Conservation (phyloP, 2,888 invertebrate species). For the Athalia circularis region DNA sequence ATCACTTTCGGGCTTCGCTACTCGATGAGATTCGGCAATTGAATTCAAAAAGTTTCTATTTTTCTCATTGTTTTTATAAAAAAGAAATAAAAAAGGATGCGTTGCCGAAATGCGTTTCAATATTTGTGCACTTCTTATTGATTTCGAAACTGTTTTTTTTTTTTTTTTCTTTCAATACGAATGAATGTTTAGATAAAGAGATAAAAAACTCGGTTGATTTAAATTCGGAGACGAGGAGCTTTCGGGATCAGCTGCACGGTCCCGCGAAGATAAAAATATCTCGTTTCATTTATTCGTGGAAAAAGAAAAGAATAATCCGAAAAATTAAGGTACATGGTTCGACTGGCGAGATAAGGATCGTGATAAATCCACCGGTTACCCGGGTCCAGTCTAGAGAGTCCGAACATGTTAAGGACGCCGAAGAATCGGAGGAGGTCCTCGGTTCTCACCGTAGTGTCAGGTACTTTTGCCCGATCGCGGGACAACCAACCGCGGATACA, state of each 20-base stretch:
- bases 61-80: too few relatives aligned
- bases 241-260: background rate
- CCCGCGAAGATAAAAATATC: background rate
- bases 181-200: too few relatives aligned
- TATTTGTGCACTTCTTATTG: too few relatives aligned
- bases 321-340: conserved; percentile 51
- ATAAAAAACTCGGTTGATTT: too few relatives aligned
- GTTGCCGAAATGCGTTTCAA: too few relatives aligned
- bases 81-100: too few relatives aligned
- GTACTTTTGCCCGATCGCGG: conserved; percentile 58
- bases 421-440: conserved; percentile 48
- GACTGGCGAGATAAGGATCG: conserved; percentile 65
- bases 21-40: too few relatives aligned
- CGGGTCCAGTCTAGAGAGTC: conserved; percentile 54
- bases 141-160: too few relatives aligned
- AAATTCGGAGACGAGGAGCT: background rate
- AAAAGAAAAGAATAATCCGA: conserved; percentile 42
- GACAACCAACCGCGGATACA: conserved; percentile 53
- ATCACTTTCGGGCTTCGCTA: too few relatives aligned
- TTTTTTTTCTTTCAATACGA: too few relatives aligned
- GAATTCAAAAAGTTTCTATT: too few relatives aligned
- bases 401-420: too few relatives aligned
- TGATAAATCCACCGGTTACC: conserved; percentile 66
- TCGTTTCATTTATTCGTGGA: conserved; percentile 35
- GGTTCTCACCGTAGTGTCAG: conserved; percentile 33